These are phyloP conservation scores for Callithrix jacchus DNA, from an alignment of 2,113 vertebrate genomes.

Conservation along the genomic window DNA sequence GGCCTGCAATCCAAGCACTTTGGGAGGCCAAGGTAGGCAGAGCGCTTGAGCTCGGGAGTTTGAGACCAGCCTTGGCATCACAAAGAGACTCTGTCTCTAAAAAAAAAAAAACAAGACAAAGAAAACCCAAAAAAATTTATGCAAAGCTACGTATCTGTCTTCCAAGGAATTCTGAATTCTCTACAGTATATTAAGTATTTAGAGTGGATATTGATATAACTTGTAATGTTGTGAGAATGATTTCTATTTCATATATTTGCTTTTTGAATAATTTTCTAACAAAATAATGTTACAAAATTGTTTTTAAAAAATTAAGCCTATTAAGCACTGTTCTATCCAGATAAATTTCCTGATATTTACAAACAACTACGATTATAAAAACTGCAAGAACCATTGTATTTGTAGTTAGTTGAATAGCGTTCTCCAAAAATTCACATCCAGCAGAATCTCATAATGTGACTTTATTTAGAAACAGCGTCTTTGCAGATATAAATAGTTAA, in stretches of 20 bases:
- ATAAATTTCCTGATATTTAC: not conserved
- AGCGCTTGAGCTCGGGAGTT: not conserved
- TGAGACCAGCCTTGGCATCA: not conserved
- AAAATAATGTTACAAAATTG: not conserved
- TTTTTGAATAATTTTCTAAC: not conserved
- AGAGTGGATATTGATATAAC: not conserved
- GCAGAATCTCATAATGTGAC: not conserved
- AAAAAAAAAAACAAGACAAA: not conserved
- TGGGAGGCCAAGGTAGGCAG: not conserved
- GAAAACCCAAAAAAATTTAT: not conserved
- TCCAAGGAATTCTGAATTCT: not conserved
- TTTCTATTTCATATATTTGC: not conserved
- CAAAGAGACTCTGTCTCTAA: not conserved
- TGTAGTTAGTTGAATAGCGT: not conserved
- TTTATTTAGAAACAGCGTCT: not conserved
- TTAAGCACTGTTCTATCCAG: not conserved
- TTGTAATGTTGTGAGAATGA: not conserved
- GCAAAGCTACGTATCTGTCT: not conserved
- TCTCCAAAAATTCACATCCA: not conserved
- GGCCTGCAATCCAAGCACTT: not conserved
- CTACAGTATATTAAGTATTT: not conserved
- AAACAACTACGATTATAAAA: not conserved
- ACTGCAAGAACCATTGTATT: not conserved
- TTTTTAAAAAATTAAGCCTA: not conserved
- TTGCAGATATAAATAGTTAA: not conserved